Conservation (phyloP, 2,113 vertebrate species). For the Indri indri region DNA sequence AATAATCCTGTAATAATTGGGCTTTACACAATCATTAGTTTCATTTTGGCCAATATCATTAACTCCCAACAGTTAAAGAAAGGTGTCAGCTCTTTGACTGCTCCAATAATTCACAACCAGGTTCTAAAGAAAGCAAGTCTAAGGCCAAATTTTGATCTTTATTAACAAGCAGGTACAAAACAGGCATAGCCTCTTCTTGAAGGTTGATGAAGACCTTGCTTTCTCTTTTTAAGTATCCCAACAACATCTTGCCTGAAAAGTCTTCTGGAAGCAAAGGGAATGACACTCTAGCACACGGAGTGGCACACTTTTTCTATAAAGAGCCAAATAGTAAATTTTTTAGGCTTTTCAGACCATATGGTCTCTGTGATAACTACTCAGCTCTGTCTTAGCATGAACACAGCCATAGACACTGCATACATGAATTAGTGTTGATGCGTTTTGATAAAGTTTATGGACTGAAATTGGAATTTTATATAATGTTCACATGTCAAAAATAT, state of each 20-base stretch:
- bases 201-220: neutral
- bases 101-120: neutral
- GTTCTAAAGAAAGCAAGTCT: neutral
- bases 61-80: neutral
- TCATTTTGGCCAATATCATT: neutral
- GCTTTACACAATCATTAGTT: neutral
- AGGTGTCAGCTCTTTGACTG: neutral
- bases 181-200: neutral
- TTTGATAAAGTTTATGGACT: neutral
- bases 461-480: neutral
- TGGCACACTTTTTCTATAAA: neutral
- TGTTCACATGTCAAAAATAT: neutral
- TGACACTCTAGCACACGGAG: rapidly evolving
- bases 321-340: neutral
- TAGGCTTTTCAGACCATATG: neutral
- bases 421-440: neutral
- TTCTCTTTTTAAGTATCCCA: neutral
- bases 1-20: neutral
- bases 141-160: neutral
- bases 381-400: neutral
- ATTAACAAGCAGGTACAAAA: neutral
- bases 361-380: neutral
- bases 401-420: neutral
- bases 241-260: neutral
- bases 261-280: neutral